Evolutionary conservation across 2,113 vertebrate species (phyloP).

Genomic region (Puffinus mauretanicus): DNA sequence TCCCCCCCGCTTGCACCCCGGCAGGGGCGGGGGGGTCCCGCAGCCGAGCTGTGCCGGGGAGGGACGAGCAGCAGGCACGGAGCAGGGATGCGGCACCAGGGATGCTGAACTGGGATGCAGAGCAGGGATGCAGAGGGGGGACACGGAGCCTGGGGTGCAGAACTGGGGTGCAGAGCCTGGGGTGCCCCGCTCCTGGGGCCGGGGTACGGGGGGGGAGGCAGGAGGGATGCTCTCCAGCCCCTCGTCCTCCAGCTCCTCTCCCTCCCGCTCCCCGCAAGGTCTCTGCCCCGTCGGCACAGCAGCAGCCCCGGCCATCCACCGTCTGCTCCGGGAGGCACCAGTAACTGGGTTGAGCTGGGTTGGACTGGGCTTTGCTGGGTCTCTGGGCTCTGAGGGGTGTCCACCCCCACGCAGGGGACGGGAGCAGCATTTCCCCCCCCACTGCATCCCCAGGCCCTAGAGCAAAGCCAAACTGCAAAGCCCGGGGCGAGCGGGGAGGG

Average conservation of each 20-base stretch:
- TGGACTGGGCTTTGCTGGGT: background rate
- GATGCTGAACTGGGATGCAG: rapidly evolving
- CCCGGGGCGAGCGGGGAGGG: background rate
- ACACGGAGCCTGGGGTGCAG: background rate
- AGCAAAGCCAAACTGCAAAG: background rate
- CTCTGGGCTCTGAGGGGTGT: background rate
- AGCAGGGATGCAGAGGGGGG: background rate
- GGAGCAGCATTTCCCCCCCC: rapidly evolving
- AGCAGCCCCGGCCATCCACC: background rate
- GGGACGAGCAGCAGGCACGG: rapidly evolving
- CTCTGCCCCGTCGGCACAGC: background rate
- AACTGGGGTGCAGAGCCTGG: background rate
- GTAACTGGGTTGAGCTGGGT: background rate
- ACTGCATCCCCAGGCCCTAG: rapidly evolving
- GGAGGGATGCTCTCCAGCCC: background rate
- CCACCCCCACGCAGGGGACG: rapidly evolving
- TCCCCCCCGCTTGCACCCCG: too few species aligned
- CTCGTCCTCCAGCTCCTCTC: rapidly evolving
- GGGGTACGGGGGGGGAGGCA: rapidly evolving
- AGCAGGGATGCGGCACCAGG: background rate
- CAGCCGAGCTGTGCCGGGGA: too few species aligned
- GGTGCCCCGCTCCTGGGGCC: too few species aligned
- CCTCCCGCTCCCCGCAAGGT: rapidly evolving
- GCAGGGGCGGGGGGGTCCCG: too few species aligned
- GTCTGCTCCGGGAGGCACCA: rapidly evolving